Base-by-base conservation (phyloP, 2,113 vertebrate species). In the Gymnorhina tibicen region DNA sequence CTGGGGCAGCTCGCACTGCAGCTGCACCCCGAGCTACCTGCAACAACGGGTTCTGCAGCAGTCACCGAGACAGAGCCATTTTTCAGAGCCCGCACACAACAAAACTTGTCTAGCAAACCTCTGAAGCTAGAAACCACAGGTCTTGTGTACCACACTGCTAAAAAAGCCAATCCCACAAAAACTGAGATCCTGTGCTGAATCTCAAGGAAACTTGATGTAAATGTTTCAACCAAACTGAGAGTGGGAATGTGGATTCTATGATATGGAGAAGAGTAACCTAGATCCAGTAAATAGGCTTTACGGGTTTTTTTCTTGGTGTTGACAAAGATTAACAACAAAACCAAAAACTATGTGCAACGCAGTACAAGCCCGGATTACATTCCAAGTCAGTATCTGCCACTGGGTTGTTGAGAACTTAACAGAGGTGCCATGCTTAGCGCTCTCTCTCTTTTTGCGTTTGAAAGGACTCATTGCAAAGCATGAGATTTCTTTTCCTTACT, bases 1-100 rank as follows among this genome's bases (percentile, higher is more conserved):
- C 35, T 0, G 0, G 13, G n/a, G 27, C 76, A 58, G 66, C 66
- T 30, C 0, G 0, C 23, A 13, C 49, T 21, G 49, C 85, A 72
- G 44, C 44, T 44, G 35, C 53, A 13, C 12, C 30, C 23, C 0
- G 2, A 52, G 39, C 23, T n/a, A 10, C 20, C 14, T 26, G 39
- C 69, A 41, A n/a, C 23, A 47, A 46, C 5, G 4, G 17, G 30
- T 2, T n/a, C 30, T n/a, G 10, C n/a, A 53, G 55, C 17, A 47
- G 27, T 6, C 64, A 62, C 10, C 6, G 35, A 50, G 33, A 26
- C 44, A 35, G 2, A 53, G 35, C 13, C 3, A 60, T 32, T 85
- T 50, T 39, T 60, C 74, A 37, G 18, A 68, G 59, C 11, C 39
- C 0, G 0, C 20, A 33, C 23, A 35, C 3, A 19, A 9, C 46